Evolutionary conservation across 2,888 invertebrate species (phyloP).

Genomic region (Cataglyphis livida): DNA sequence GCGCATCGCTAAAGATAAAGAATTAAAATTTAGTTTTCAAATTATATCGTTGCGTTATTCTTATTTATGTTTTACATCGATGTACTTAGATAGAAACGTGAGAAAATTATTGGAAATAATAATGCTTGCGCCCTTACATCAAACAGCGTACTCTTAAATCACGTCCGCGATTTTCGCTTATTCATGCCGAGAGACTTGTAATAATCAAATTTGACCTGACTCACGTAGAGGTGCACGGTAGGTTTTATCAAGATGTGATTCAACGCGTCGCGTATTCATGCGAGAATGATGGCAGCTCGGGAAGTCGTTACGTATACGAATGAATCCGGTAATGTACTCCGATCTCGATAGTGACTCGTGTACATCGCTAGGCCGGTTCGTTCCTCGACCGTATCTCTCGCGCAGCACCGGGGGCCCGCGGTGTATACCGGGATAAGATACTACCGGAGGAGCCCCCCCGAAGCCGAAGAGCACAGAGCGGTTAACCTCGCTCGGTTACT

Average conservation of each 20-base stretch:
- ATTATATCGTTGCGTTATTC: not conserved
- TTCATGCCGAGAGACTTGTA: slow-evolving; percentile 5
- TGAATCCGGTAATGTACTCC: slow-evolving; percentile 52
- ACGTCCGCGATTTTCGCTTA: slow-evolving; percentile 23
- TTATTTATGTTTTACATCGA: not conserved
- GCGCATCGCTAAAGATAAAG: not conserved
- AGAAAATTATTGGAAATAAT: slow-evolving; percentile 3
- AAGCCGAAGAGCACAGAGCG: slow-evolving; percentile 71
- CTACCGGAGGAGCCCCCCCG: slow-evolving; percentile 59
- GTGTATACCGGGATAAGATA: slow-evolving; percentile 74
- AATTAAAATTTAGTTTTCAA: not conserved
- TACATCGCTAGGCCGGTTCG: slow-evolving; percentile 69
- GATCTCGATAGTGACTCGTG: slow-evolving; percentile 66
- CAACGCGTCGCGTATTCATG: slow-evolving; percentile 51
- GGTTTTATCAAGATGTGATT: slow-evolving; percentile 51
- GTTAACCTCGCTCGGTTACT: slow-evolving; percentile 73
- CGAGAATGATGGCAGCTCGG: slow-evolving; percentile 43
- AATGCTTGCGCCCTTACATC: not conserved
- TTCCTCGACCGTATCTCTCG: slow-evolving; percentile 70
- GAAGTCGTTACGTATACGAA: slow-evolving; percentile 53
- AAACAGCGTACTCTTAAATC: not conserved
- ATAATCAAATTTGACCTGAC: slow-evolving; percentile 51
- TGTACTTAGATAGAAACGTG: not conserved
- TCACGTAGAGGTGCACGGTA: slow-evolving; percentile 27
- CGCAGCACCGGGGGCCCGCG: slow-evolving; percentile 52